Base-by-base conservation (phyloP, 2,113 vertebrate genomes). In the Eclectus roratus region DNA sequence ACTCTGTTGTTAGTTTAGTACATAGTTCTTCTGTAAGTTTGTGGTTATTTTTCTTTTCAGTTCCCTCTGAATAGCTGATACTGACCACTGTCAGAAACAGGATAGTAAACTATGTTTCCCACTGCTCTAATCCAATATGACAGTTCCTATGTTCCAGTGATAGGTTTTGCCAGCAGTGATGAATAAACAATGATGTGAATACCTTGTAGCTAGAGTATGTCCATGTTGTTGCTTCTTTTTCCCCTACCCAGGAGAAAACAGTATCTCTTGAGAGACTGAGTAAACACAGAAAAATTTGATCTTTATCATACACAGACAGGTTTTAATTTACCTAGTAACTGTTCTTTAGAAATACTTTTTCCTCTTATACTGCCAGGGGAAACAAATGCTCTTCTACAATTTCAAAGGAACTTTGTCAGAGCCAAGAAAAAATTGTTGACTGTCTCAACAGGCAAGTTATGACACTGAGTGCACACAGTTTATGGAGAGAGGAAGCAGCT, bases 131-230 rank as follows among this genome's bases (percentile, higher is more conserved):
- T 96, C 65, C 70, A 89, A 16, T 69, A 49, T 95, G 94, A 95
- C 94, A 94, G 96, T 92, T 94, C 80, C 44, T 81, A 3, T 89
- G 92, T 92, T 93, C 77, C 72, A 81, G 53, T 89, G 88, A 92
- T 79, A 88, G 82, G 55, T 90, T 96, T 95, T 95, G 88, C 93
- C 80, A 90, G 91, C 73, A 56, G 52, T 72, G 49, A 94, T 97
- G 90, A 95, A 96, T 97, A 94, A 96, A 92, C 83, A 87, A 84
- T 94, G 85, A 95, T 94, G 52, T 52, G 72, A 93, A 76, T 92
- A 79, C 83, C 83, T 89, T 89, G 91, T 94, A 95, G 47, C 58
- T 89, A 58, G 77, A 93, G 63, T 79, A 61, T 65, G 70, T 72
- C 84, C 11, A 0, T 89, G 52, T 89, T 88, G 90, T 92, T 93